Evolutionary conservation across 2,888 invertebrate species (phyloP).

Genomic region (Pristionchus entomophagus): DNA sequence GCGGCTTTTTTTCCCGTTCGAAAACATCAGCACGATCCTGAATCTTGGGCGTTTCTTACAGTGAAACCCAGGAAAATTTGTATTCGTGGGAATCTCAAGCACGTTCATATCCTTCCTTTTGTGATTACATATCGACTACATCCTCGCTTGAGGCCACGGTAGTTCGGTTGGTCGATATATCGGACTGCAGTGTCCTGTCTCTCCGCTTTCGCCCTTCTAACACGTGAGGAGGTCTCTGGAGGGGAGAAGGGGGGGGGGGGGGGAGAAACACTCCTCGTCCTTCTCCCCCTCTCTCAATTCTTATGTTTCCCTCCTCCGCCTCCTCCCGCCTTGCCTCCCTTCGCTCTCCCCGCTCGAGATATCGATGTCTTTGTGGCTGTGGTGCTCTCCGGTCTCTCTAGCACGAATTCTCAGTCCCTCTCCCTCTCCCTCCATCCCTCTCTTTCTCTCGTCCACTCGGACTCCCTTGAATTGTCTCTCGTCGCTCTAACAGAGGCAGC

Average conservation of each 20-base stretch:
- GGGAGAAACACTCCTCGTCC: background rate
- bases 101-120: too few species aligned
- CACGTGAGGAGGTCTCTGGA: constrained; percentile 9
- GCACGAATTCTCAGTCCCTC: background rate
- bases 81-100: too few species aligned
- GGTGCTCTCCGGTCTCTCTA: background rate
- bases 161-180: background rate
- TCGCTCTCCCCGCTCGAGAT: constrained; percentile 31
- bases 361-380: constrained; percentile 34
- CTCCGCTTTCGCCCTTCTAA: background rate
- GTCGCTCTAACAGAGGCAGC: background rate
- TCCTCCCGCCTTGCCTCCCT: background rate
- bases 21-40: background rate
- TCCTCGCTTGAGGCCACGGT: too few species aligned
- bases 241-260: background rate
- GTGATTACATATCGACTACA: too few species aligned
- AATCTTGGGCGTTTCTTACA: too few species aligned
- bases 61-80: too few species aligned
- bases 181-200: background rate
- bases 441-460: constrained; percentile 7
- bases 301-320: constrained; percentile 8
- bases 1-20: background rate
- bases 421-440: background rate
- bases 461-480: constrained; percentile 22
- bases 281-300: constrained; percentile 27